These are phyloP conservation scores for Falco berigora DNA, from an alignment of 2,797 vertebrate species.

Conservation along the genomic window DNA sequence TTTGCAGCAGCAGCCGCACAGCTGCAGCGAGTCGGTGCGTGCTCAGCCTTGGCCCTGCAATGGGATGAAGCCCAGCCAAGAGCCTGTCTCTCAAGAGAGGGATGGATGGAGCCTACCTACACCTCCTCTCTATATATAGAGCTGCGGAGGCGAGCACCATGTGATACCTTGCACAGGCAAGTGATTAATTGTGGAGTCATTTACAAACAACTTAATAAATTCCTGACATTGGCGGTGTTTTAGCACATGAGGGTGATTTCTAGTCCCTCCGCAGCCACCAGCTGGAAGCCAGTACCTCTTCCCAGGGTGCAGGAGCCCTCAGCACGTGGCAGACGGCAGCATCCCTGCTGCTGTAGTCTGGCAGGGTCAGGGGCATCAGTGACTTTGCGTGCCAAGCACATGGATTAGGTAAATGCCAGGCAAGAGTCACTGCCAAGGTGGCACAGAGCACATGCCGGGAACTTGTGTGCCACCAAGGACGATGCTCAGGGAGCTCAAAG, in stretches of 20 bases:
- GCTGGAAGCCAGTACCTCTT: not conserved
- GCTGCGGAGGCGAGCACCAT: not conserved
- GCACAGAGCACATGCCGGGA: not conserved
- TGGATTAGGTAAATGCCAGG: not conserved
- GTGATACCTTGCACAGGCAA: not conserved
- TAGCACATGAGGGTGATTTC: not conserved
- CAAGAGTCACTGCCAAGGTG: not conserved
- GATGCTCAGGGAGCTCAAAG: not conserved
- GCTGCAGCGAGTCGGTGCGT: not conserved
- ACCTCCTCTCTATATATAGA: not conserved
- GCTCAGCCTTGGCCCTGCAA: not conserved
- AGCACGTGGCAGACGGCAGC: not conserved
- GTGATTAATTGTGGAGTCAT: conserved; percentile 34
- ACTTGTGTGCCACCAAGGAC: not conserved
- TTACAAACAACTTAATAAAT: conserved; percentile 10
- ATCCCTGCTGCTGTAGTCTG: not conserved
- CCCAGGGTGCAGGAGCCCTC: accelerated
- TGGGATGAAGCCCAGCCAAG: not conserved
- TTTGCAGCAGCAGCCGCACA: not conserved
- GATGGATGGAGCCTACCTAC: not conserved
- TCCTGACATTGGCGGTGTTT: not conserved
- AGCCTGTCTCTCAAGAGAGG: not conserved
- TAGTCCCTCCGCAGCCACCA: not conserved
- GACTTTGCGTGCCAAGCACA: not conserved
- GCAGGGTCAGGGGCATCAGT: not conserved